Conservation (phyloP, 2,888 invertebrate species). For the Andrena marginata region DNA sequence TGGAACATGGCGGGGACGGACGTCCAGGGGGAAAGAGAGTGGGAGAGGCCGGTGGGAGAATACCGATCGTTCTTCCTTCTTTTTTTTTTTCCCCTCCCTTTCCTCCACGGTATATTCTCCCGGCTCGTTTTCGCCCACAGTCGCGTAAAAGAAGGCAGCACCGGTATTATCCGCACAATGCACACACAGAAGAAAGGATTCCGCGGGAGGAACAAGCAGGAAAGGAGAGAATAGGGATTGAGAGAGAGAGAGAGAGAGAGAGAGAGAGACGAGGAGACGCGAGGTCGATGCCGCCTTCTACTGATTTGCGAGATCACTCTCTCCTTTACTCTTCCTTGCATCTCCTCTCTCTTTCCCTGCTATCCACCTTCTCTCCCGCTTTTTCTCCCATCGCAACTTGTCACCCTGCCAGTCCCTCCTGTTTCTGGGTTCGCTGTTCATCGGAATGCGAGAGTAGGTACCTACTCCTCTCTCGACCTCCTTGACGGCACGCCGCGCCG, state of each 20-base stretch:
- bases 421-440: constrained; percentile 52
- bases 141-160: constrained; percentile 59
- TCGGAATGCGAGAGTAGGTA: constrained; percentile 50
- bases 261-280: constrained; percentile 29
- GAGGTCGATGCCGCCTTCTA: constrained; percentile 67
- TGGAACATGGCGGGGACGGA: not conserved
- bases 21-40: not conserved
- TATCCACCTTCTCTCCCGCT: constrained; percentile 23
- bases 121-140: constrained; percentile 59
- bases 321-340: constrained; percentile 18
- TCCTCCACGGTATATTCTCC: constrained; percentile 35
- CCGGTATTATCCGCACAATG: constrained; percentile 64
- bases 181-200: constrained; percentile 63
- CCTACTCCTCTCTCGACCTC: constrained; percentile 45
- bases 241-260: constrained; percentile 31
- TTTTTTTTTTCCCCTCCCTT: constrained; percentile 14
- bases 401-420: constrained; percentile 51
- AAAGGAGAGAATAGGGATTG: constrained; percentile 9
- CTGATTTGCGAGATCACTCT: constrained; percentile 69
- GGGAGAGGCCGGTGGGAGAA: constrained; percentile 16
- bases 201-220: constrained; percentile 23
- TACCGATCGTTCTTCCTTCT: constrained; percentile 38
- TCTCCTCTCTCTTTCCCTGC: constrained; percentile 1
- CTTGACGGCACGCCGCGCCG: constrained; percentile 31
- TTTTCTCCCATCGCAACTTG: constrained; percentile 46